Evolutionary conservation across 2,888 invertebrate genomes (phyloP), one percentile per base, ranked within the genome.

Genomic region (Coelinius sp.): DNA sequence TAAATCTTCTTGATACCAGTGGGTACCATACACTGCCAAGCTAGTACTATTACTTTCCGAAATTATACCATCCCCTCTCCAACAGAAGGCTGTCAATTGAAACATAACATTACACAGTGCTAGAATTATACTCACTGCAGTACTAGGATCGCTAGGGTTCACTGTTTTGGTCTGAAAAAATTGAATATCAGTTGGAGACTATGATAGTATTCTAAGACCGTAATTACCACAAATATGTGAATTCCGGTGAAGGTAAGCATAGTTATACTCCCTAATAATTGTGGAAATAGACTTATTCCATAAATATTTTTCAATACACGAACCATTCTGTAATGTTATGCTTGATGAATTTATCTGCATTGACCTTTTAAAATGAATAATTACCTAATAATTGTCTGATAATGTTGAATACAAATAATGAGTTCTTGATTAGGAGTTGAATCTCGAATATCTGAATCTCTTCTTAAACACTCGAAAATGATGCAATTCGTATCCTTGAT

Each of bases 321-420:
- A 1, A 46, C 46, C 46, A 46, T 46, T 46, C 46, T 46, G 46
- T n/a, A 46, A 46, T n/a, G 14, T 1, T n/a, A 3, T 46, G 1
- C 2, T 17, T 46, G 46, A n/a, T 46, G 2, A 46, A n/a, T n/a
- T 7, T 2, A 5, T 46, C 7, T 3, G 17, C n/a, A 46, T 46
- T 46, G 46, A 38, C 10, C 12, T 38, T 6, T 38, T 38, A 2
- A 10, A 12, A 20, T 46, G 20, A n/a, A 17, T 1, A 17, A 46
- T 46, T 56, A 56, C 56, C 31, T 17, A 17, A 5, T n/a, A 10
- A 56, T 56, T n/a, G 27, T 24, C 6, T 56, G 31, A 24, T 56
- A 56, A 56, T 56, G 56, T 6, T 25, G 56, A 31, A 56, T 56
- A 8, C 56, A 56, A 25, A 24, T 56, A 1, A 56, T 31, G 56